Base-by-base conservation (phyloP, 2,797 vertebrate genomes). In the Oryzias dopingdopingensis region DNA sequence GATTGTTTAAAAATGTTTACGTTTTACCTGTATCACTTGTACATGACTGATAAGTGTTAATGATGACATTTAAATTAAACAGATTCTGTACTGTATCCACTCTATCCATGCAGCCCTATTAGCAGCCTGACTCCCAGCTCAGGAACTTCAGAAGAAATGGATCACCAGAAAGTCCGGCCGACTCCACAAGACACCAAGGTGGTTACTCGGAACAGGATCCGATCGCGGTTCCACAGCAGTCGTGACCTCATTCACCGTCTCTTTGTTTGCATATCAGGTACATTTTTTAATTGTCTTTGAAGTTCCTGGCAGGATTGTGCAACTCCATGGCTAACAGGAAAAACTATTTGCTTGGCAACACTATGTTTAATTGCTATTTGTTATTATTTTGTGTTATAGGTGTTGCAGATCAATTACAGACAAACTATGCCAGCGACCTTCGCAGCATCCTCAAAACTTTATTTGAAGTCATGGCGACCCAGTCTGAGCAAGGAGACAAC, bases 231-330 rank as follows among this genome's bases (percentile, higher is more conserved):
- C 86, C 96, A 95, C 52, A 92, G 95, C 91, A 98, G 96, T 82
- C 96, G 93, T 6, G 97, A 99, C 89, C 95, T 99, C 59, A 96
- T 98, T 83, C 97, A 98, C 70, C 95, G 96, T 42, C 94, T 99
- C 53, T 99, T 99, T 80, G 96, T 99, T 86, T 99, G 97, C 83
- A 98, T 99, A 90, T 98, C 97, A 92, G 97, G 96, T 98, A 87
- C 62, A 65, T 43, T 12, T 53, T 47, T n/a, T 53, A 22, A 1
- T 37, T 4, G 8, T 32, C 8, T 32, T 8, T 1, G 29, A 10
- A 32, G 10, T 37, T 37, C 32, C 10, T 37, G 10, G 10, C 32
- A 4, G 32, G 32, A 12, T 2, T 12, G 3, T 37, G 32, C 10
- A 37, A 37, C 10, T 32, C 29, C 2, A 26, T 26, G 24, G 24